A percentile compares a stretch with the other conserved stretches of the same genome.
Evolutionary conservation across 2,113 vertebrate genomes (phyloP).

Genomic region (Nothobranchius furzeri): DNA sequence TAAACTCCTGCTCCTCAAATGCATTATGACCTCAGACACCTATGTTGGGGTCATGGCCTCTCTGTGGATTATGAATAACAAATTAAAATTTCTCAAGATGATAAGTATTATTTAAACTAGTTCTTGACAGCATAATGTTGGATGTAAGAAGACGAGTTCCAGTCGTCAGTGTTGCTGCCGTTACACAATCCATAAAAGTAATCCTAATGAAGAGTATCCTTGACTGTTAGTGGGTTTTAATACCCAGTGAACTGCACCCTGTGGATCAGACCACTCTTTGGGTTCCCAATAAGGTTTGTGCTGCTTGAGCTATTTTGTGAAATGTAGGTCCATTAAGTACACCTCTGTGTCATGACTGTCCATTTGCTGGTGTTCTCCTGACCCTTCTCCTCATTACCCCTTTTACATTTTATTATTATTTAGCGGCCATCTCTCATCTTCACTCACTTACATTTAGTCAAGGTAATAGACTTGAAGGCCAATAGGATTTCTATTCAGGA

Average conservation of each 20-base stretch:
- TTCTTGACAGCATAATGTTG: no score
- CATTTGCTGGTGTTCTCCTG: slow-evolving; percentile 36
- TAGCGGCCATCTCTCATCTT: slow-evolving; percentile 27
- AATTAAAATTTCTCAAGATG: no score
- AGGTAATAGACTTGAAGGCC: slow-evolving; percentile 32
- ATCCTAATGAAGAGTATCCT: slow-evolving; percentile 36
- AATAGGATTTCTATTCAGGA: slow-evolving; percentile 2
- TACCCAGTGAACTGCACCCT: slow-evolving; percentile 31
- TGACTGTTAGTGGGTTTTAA: slow-evolving; percentile 38
- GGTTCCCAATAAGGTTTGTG: slow-evolving; percentile 28
- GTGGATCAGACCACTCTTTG: neutral
- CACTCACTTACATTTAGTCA: slow-evolving; percentile 37
- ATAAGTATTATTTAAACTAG: no score
- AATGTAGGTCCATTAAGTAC: slow-evolving; percentile 68
- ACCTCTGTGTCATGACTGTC: slow-evolving; percentile 62
- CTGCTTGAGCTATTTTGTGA: slow-evolving; percentile 57
- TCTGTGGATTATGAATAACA: no score
- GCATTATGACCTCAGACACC: no score
- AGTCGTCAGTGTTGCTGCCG: neutral
- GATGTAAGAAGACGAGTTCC: no score
- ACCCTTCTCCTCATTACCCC: slow-evolving; percentile 60
- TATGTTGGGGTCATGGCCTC: no score
- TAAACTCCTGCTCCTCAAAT: no score
- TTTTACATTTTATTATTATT: slow-evolving; percentile 66
- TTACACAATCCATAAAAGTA: slow-evolving; percentile 35